Conservation (phyloP, 2,888 invertebrate genomes). For the Lacanobia wlatinum region DNA sequence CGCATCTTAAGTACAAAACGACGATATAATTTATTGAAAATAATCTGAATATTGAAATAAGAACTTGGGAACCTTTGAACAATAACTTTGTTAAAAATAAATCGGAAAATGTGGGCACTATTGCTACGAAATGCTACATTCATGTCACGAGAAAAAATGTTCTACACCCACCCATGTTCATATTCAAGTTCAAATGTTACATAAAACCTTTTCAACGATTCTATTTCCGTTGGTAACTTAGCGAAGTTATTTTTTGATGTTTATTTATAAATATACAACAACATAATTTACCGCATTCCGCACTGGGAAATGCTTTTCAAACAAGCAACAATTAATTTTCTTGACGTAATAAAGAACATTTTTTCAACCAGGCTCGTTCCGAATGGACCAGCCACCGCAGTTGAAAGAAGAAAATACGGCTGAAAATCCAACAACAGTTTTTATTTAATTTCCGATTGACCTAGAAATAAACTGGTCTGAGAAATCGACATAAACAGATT, state of each 20-base stretch:
- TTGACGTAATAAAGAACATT: conserved; percentile 12
- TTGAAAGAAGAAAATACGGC: conserved; percentile 5
- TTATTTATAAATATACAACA: conserved; percentile 33
- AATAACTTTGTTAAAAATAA: neutral
- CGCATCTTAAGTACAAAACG: conserved; percentile 51
- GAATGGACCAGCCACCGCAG: neutral
- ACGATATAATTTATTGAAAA: conserved; percentile 54
- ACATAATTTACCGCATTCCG: conserved; percentile 36
- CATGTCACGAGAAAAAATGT: conserved; percentile 24
- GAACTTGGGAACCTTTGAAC: neutral
- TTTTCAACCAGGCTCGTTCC: conserved; percentile 4
- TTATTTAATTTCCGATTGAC: conserved; percentile 30
- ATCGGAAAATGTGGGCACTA: neutral
- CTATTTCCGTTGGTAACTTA: conserved; percentile 34
- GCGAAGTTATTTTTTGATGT: conserved; percentile 35
- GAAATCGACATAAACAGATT: conserved; percentile 5
- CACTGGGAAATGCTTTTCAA: conserved; percentile 48
- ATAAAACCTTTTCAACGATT: conserved; percentile 40
- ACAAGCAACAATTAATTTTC: conserved; percentile 27
- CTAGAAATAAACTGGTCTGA: conserved; percentile 7
- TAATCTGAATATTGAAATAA: conserved; percentile 48
- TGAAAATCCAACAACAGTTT: conserved; percentile 12
- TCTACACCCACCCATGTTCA: neutral
- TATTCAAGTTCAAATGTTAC: conserved; percentile 32
- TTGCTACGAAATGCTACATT: conserved; percentile 10